phyloP scores from a whole-genome alignment of 1,140 invertebrate species.

The Euura lappo region DNA sequence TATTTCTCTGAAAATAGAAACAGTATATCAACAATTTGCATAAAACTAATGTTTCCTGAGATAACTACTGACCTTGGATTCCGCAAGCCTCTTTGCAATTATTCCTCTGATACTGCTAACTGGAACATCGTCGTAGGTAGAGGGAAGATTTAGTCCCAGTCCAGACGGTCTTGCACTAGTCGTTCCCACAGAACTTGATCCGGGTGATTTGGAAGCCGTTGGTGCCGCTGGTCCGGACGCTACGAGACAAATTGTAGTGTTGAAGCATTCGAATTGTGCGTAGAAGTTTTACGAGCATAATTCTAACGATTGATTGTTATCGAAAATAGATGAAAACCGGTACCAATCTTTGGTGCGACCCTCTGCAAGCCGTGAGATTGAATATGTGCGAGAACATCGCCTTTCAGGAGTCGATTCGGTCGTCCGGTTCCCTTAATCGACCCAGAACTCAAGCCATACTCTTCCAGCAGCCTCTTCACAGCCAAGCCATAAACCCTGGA shows the following conservation, averaged over 20 bases:
- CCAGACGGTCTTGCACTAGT: background rate
- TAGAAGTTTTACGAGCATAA: background rate
- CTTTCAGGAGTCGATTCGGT: conserved; percentile 67
- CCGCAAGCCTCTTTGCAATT: conserved; percentile 89
- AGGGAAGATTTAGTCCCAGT: conserved; percentile 29
- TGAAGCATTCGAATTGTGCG: background rate
- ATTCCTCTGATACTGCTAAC: conserved; percentile 86
- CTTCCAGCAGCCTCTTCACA: conserved; percentile 66
- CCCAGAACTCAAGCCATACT: conserved; percentile 63
- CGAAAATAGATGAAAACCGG: conserved; percentile 21
- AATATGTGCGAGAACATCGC: conserved; percentile 69
- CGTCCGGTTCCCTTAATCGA: conserved; percentile 66
- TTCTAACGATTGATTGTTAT: background rate
- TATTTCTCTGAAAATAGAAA: conserved; percentile 57
- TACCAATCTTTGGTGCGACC: conserved; percentile 51
- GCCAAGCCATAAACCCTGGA: conserved; percentile 66
- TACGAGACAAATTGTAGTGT: conserved; percentile 8
- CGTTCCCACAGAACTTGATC: background rate
- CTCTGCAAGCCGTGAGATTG: conserved; percentile 62
- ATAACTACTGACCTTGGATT: conserved; percentile 78
- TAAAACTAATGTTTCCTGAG: background rate
- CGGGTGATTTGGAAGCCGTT: background rate
- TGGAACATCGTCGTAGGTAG: conserved; percentile 78
- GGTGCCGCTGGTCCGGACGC: conserved; percentile 13
- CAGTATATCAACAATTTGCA: conserved; percentile 21